Evolutionary conservation across 2,888 invertebrate species (phyloP).

Genomic region (Pristionchus arcanus): DNA sequence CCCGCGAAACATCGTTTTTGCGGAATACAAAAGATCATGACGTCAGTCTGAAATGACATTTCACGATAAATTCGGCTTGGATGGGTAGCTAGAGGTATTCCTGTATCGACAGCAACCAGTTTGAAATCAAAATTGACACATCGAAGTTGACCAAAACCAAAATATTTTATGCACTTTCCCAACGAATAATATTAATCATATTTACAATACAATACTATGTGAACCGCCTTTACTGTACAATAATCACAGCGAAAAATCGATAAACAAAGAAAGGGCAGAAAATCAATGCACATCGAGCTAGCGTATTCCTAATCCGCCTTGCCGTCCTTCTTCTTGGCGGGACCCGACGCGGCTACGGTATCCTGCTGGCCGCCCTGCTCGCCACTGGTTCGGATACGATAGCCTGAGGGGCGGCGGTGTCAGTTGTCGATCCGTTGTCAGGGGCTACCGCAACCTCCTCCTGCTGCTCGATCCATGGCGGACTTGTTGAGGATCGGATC

Average conservation of each 20-base stretch:
- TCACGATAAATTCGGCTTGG: too few relatives aligned
- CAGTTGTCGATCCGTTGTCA: conserved; percentile 29
- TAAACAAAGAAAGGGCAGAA: neutral
- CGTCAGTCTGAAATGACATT: too few relatives aligned
- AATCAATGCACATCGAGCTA: neutral
- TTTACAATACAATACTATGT: conserved; percentile 40
- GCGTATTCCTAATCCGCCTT: conserved; percentile 43
- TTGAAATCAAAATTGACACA: neutral
- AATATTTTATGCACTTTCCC: conserved; percentile 12
- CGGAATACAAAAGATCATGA: too few relatives aligned
- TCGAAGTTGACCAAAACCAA: too few relatives aligned
- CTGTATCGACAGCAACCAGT: too few relatives aligned
- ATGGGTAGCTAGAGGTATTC: too few relatives aligned
- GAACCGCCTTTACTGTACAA: conserved; percentile 8
- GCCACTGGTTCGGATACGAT: neutral
- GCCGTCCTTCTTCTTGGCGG: conserved; percentile 51
- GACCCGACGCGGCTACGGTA: neutral
- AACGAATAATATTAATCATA: neutral
- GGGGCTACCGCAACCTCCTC: conserved; percentile 51
- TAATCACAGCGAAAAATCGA: conserved; percentile 12
- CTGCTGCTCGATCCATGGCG: conserved; percentile 58
- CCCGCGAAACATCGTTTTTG: too few relatives aligned
- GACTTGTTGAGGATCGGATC: conserved; percentile 61
- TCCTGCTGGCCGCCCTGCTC: neutral
- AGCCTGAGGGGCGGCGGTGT: neutral